A percentile compares a stretch with the other conserved stretches of the same genome.
Evolutionary conservation across 2,113 vertebrate species (phyloP).

Genomic region (Leucopternis melanops): DNA sequence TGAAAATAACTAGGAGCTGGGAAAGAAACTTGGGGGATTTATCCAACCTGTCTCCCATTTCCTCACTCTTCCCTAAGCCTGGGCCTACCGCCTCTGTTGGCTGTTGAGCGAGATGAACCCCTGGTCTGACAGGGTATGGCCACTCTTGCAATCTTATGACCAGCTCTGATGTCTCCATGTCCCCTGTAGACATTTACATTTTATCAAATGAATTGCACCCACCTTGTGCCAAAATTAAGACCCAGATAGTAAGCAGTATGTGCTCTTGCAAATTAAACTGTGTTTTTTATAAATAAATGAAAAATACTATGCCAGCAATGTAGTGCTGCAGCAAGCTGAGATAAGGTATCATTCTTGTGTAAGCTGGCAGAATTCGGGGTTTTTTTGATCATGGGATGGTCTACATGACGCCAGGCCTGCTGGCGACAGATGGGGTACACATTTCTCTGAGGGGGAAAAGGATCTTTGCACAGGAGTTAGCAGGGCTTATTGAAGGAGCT

Average conservation of each 20-base stretch:
- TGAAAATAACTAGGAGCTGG: not conserved
- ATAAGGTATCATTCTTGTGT: not conserved
- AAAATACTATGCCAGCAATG: not conserved
- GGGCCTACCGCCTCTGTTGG: not conserved
- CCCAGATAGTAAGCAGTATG: not conserved
- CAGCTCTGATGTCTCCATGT: not conserved
- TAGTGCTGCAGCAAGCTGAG: not conserved
- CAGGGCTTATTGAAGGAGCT: not conserved
- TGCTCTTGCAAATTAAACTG: not conserved
- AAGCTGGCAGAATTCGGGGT: not conserved
- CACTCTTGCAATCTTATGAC: not conserved
- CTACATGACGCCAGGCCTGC: not conserved
- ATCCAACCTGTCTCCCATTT: not conserved
- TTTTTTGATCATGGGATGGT: not conserved
- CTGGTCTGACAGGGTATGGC: not conserved
- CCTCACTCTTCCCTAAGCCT: not conserved
- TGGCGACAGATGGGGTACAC: rapidly evolving
- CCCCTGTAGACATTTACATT: not conserved
- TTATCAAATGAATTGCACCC: not conserved
- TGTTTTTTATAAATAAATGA: not conserved
- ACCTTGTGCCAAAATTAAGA: not conserved
- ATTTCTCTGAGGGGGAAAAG: not conserved
- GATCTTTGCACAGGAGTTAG: not conserved
- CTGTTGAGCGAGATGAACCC: not conserved
- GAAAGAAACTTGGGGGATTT: not conserved